Base-by-base conservation (phyloP, 2,797 vertebrate species). In the Mus spretus region DNA sequence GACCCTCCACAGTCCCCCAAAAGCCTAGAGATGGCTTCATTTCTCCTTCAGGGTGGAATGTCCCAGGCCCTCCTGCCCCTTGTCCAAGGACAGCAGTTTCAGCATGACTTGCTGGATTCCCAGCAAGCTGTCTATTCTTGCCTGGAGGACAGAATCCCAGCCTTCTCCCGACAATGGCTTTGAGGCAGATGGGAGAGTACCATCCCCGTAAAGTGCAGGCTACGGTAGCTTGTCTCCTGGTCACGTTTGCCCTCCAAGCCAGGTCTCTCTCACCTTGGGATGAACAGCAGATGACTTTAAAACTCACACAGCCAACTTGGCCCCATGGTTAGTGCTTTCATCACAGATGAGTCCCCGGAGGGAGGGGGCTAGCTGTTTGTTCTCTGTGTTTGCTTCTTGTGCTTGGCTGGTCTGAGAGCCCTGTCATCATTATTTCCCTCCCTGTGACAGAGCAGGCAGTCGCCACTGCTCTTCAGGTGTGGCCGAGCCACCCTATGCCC, bases 201-300 rank as follows among this genome's bases (percentile, higher is more conserved):
- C 11, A 1, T 11, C 57, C 22, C 9, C 0, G 59, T 0, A 15
- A 79, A 6, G 1, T 0, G 79, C 14, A 0, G 80, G 53, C 17
- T 2, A 4, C 10, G 44, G 79, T 59, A 80, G 61, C 63, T 14
- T 22, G 44, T 19, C 13, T 24, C 14, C 31, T 9, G 75, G 79
- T 65, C 24, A 15, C 11, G 34, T 17, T 47, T 15, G 28, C 55
- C 77, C 20, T 79, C 59, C 15, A 53, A 34, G 70, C 50, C 24
- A 15, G 61, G 22, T 61, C 80, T 84, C 82, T 79, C 65, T 44
- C 37, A 47, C 63, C 72, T 40, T 59, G 55, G 65, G 75, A 7
- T 78, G n/a, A 28, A 87, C 65, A 59, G 59, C 81, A 20, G 63
- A 28, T 79, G 91, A 78, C 40, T 50, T 85, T 17, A 14, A 78